Percentiles rank a stretch among this genome's conserved stretches.
Conservation (phyloP, 1,140 invertebrate species). For the Tribolium castaneum region DNA sequence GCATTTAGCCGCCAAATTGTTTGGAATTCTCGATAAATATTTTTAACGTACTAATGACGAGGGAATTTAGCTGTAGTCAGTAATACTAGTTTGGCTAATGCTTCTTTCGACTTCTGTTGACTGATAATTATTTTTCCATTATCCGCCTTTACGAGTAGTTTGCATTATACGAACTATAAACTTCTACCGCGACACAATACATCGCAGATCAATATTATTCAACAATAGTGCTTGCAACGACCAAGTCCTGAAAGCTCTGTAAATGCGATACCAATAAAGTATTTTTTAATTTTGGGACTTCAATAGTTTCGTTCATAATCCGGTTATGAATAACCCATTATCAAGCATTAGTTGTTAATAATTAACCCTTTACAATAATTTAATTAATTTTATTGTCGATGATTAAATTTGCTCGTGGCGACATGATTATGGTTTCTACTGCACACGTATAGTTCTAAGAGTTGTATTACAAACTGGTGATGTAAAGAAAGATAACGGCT, state of each 20-base stretch:
- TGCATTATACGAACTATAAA: background rate
- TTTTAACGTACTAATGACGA: too few species aligned
- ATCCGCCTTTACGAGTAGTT: background rate
- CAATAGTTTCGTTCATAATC: background rate
- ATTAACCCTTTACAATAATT: background rate
- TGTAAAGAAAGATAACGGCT: constrained; percentile 1
- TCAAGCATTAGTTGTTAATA: background rate
- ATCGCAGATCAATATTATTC: background rate
- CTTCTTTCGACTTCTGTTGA: background rate
- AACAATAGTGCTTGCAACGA: background rate
- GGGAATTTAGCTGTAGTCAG: too few species aligned
- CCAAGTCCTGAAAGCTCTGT: background rate
- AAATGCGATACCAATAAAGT: background rate
- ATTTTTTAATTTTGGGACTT: background rate
- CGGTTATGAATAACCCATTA: background rate
- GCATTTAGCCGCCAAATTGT: background rate
- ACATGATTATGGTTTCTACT: too few species aligned
- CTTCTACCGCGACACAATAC: background rate
- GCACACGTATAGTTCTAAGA: too few species aligned
- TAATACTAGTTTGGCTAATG: too few species aligned
- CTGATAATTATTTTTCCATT: background rate
- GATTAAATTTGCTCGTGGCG: too few species aligned
- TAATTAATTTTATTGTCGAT: too few species aligned
- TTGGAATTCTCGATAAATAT: too few species aligned
- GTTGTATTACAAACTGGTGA: background rate